phyloP scores from a whole-genome alignment of 2,888 invertebrate genomes.

The Escarpia spicata region DNA sequence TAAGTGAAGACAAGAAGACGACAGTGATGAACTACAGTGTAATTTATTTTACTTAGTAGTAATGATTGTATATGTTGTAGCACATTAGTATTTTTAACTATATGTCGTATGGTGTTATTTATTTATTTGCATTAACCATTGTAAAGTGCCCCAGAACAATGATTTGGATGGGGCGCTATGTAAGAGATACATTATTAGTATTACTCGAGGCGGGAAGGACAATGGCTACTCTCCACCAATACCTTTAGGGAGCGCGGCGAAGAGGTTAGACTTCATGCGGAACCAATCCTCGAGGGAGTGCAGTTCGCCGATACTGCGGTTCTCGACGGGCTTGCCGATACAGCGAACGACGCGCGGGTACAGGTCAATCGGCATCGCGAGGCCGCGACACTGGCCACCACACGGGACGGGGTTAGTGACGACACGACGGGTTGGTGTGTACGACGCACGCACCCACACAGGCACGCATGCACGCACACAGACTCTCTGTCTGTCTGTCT shows the following conservation, averaged over 20 bases:
- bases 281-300: conserved; percentile 22
- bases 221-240: background rate
- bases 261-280: conserved; percentile 24
- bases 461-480: background rate
- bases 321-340: conserved; percentile 17
- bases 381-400: background rate
- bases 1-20: too few relatives aligned
- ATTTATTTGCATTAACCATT: too few relatives aligned
- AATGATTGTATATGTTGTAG: too few relatives aligned
- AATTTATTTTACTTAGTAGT: too few relatives aligned
- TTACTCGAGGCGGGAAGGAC: too few relatives aligned
- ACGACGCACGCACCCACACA: background rate
- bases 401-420: background rate
- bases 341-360: conserved; percentile 22
- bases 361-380: conserved; percentile 22
- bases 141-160: too few relatives aligned
- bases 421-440: background rate
- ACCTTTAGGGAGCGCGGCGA: conserved; percentile 25
- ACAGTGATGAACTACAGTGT: too few relatives aligned
- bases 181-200: too few relatives aligned
- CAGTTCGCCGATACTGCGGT: conserved; percentile 19
- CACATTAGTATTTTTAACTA: too few relatives aligned
- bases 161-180: too few relatives aligned
- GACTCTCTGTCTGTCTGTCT: too few relatives aligned
- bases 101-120: too few relatives aligned